Conservation (phyloP, 2,888 invertebrate genomes). For the Cheilosia vulpina region DNA sequence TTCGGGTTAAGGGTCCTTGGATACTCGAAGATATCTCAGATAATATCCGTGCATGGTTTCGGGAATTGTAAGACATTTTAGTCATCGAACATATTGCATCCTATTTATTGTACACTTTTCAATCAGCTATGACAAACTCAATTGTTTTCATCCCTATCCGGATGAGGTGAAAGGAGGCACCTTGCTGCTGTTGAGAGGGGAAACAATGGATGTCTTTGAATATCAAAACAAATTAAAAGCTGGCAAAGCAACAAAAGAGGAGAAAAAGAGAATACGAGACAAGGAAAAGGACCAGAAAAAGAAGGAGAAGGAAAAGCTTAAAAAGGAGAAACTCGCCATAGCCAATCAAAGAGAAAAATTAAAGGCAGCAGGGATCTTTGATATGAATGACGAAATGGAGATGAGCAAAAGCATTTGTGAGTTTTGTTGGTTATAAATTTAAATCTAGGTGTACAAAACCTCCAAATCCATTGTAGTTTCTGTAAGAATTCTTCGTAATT, state of each 20-base stretch:
- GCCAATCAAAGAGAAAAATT: conserved; percentile 79
- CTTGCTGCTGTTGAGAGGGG: conserved; percentile 83
- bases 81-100: neutral
- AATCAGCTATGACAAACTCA: conserved; percentile 79
- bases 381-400: conserved; percentile 77
- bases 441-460: neutral
- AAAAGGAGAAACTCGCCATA: conserved; percentile 77
- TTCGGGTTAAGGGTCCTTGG: conserved; percentile 84
- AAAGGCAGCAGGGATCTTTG: conserved; percentile 78
- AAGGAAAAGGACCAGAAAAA: conserved; percentile 76
- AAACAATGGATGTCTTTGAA: conserved; percentile 83
- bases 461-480: no score
- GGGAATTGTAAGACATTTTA: conserved; percentile 85
- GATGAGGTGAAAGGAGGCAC: conserved; percentile 84
- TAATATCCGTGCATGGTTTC: conserved; percentile 90
- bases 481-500: no score
- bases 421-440: neutral
- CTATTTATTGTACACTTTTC: neutral
- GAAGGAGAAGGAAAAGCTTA: conserved; percentile 77
- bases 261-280: conserved; percentile 79
- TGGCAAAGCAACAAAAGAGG: conserved; percentile 79
- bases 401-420: conserved; percentile 79
- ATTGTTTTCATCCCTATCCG: conserved; percentile 84
- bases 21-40: conserved; percentile 90
- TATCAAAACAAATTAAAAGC: conserved; percentile 78